phyloP scores from a whole-genome alignment of 2,797 vertebrate genomes.

The Lagothrix lagotricha region DNA sequence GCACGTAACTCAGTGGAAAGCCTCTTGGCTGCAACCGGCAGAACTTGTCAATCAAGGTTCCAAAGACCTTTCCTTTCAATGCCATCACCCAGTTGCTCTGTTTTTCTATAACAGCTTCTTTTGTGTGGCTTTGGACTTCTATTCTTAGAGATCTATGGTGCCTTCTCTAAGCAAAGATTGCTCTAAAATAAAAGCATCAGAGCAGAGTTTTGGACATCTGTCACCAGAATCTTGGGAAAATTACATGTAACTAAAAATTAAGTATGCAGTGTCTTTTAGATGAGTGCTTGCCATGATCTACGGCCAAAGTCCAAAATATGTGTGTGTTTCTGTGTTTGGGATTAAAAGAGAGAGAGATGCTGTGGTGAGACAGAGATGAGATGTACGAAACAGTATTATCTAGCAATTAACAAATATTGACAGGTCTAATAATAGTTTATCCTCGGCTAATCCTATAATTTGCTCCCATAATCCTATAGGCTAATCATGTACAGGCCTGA shows the following conservation, averaged over 20 bases:
- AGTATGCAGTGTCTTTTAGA: not conserved
- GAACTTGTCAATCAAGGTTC: constrained; percentile 28
- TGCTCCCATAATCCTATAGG: not conserved
- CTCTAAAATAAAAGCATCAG: not conserved
- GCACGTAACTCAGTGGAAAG: not conserved
- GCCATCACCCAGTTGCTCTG: not conserved
- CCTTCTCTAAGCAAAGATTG: not conserved
- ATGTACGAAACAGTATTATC: constrained; percentile 6
- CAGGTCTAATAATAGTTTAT: constrained; percentile 69
- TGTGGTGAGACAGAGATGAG: not conserved
- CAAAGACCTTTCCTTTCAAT: not conserved
- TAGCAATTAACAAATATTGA: constrained; percentile 61
- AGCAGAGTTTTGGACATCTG: not conserved
- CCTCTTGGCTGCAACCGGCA: not conserved
- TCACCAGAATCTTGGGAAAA: not conserved
- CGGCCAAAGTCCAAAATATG: not conserved
- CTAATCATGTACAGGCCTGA: constrained; percentile 13
- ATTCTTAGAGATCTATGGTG: not conserved
- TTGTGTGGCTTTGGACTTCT: not conserved
- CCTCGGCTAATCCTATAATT: constrained; percentile 69
- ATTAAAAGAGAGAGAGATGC: not conserved
- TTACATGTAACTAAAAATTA: not conserved
- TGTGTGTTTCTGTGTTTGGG: not conserved
- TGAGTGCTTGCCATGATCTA: not conserved
- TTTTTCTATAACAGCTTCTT: not conserved